A percentile compares a stretch with the other conserved stretches of the same genome.
These are phyloP conservation scores for Conus betulinus DNA, from an alignment of 1,140 invertebrate genomes.

Conservation along the genomic window DNA sequence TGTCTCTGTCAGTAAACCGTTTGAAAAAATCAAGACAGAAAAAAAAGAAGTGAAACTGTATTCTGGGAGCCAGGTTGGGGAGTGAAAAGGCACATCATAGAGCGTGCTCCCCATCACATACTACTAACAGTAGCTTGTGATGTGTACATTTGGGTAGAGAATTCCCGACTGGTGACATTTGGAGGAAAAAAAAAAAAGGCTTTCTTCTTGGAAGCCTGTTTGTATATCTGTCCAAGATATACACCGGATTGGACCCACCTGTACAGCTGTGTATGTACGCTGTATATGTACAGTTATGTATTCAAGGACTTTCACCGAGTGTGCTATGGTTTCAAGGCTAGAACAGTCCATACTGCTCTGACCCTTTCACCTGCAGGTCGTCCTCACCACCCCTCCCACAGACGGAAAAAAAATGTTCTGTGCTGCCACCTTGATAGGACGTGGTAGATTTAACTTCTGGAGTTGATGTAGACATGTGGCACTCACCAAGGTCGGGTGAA, in stretches of 20 bases:
- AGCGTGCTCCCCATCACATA: not conserved
- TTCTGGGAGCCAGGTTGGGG: not conserved
- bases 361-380: no score
- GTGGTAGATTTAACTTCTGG: no score
- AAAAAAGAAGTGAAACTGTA: not conserved
- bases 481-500: no score
- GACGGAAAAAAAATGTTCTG: no score
- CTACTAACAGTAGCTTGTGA: not conserved
- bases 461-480: no score
- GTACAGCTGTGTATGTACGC: not conserved
- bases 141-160: slow-evolving; percentile 6
- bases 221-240: not conserved
- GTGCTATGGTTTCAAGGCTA: no score
- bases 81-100: not conserved
- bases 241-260: not conserved
- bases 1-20: not conserved
- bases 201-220: not conserved
- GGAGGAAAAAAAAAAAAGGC: not conserved
- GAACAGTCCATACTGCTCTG: no score
- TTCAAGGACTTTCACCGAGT: no score
- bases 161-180: no score
- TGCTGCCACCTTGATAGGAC: no score
- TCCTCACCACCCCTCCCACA: no score
- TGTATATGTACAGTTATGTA: no score
- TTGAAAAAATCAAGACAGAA: not conserved